Conservation (phyloP, 2,113 vertebrate species). For the Hyperopisus bebe region DNA sequence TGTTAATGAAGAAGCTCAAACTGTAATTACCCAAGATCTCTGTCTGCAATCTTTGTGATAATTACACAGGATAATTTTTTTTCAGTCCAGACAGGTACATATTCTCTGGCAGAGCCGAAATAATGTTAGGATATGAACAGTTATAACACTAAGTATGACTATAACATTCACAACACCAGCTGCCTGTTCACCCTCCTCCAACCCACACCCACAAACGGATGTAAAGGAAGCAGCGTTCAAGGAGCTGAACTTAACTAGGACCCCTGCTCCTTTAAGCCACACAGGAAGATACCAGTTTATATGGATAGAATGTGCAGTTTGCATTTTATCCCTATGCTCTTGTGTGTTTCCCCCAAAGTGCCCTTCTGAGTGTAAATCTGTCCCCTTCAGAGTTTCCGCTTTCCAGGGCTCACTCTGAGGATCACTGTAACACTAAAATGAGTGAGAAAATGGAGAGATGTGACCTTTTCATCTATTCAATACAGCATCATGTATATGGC, state of each 20-base stretch:
- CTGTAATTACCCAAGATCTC: neutral
- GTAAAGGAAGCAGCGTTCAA: neutral
- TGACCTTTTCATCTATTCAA: neutral
- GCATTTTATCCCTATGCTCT: neutral
- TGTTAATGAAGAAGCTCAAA: conserved; percentile 7
- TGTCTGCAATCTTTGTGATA: neutral
- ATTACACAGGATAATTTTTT: neutral
- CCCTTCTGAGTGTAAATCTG: neutral
- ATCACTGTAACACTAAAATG: neutral
- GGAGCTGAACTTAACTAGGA: neutral
- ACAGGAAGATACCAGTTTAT: neutral
- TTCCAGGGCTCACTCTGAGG: neutral
- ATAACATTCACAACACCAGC: neutral
- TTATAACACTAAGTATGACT: neutral
- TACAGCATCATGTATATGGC: neutral
- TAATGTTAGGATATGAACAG: neutral
- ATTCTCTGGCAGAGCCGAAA: neutral
- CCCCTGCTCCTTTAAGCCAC: neutral
- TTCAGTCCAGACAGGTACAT: neutral
- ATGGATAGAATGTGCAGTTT: neutral
- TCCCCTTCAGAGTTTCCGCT: neutral
- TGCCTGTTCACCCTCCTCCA: neutral
- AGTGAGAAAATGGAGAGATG: neutral
- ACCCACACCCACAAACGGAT: neutral
- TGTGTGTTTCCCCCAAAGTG: neutral